phyloP scores from a whole-genome alignment of 1,140 invertebrate species.

The Cryptotermes secundus region DNA sequence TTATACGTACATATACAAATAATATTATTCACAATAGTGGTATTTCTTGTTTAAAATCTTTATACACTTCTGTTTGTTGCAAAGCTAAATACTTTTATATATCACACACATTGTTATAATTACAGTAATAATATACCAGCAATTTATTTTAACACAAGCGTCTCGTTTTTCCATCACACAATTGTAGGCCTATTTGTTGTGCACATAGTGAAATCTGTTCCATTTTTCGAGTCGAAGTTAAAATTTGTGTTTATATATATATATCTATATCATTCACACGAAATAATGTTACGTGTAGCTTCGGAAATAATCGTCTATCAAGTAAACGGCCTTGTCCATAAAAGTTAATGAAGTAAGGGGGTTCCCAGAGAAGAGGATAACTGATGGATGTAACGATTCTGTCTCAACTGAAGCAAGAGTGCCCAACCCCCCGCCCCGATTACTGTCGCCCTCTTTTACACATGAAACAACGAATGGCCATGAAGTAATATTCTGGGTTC shows the following conservation, averaged over 20 bases:
- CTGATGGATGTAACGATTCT: too few relatives aligned
- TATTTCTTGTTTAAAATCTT: slow-evolving; percentile 10
- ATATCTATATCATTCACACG: background rate
- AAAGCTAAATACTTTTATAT: slow-evolving; percentile 14
- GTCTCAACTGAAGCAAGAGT: too few relatives aligned
- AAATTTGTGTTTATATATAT: background rate
- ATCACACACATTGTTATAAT: slow-evolving; percentile 14
- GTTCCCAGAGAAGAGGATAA: too few relatives aligned
- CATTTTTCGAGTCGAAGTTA: background rate
- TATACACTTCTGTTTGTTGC: slow-evolving; percentile 4
- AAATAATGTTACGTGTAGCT: background rate
- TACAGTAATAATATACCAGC: slow-evolving; percentile 18
- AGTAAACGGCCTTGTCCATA: background rate
- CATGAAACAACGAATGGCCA: too few relatives aligned
- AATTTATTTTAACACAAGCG: slow-evolving; percentile 14
- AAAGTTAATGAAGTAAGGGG: background rate
- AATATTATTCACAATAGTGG: slow-evolving; percentile 18
- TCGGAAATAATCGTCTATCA: background rate
- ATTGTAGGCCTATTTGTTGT: background rate
- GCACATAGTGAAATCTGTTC: background rate
- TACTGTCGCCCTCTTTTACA: too few relatives aligned
- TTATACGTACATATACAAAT: slow-evolving; percentile 9
- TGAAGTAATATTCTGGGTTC: too few relatives aligned
- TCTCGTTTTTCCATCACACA: background rate
- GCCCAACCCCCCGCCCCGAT: too few relatives aligned